Evolutionary conservation across 2,113 vertebrate species (phyloP).

Genomic region (Rhea americana): DNA sequence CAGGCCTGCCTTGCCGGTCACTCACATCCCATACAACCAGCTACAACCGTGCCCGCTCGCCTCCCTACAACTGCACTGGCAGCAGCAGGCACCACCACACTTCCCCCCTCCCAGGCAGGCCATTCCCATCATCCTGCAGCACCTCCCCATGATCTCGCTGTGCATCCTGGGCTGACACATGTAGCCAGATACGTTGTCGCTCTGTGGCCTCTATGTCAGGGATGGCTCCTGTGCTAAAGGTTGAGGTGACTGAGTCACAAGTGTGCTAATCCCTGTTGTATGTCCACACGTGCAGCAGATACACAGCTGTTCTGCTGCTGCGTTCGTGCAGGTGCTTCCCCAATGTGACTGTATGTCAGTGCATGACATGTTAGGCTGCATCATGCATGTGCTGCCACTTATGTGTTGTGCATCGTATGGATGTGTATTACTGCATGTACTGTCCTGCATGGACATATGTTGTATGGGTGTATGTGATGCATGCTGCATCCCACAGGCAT

Average conservation of each 20-base stretch:
- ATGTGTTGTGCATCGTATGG: not conserved
- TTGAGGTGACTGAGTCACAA: not conserved
- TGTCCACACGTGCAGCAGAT: not conserved
- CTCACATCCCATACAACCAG: no score
- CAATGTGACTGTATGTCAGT: no score
- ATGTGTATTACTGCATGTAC: fast-evolving
- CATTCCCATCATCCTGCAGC: no score
- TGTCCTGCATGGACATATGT: not conserved
- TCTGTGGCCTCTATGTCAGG: not conserved
- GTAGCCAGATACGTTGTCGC: not conserved
- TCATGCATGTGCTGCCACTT: fast-evolving
- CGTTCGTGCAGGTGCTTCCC: fast-evolving
- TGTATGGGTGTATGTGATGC: not conserved
- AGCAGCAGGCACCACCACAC: no score
- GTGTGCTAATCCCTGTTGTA: not conserved
- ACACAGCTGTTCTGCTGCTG: fast-evolving
- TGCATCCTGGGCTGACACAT: not conserved
- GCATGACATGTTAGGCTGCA: not conserved
- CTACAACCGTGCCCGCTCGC: no score
- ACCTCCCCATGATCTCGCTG: no score
- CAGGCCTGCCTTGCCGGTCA: no score
- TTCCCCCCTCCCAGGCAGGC: no score
- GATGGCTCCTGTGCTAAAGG: not conserved
- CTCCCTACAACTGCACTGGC: no score
- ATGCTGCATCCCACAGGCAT: not conserved